phyloP scores from a whole-genome alignment of 2,113 vertebrate species.

The Rhabdomys dilectus region DNA sequence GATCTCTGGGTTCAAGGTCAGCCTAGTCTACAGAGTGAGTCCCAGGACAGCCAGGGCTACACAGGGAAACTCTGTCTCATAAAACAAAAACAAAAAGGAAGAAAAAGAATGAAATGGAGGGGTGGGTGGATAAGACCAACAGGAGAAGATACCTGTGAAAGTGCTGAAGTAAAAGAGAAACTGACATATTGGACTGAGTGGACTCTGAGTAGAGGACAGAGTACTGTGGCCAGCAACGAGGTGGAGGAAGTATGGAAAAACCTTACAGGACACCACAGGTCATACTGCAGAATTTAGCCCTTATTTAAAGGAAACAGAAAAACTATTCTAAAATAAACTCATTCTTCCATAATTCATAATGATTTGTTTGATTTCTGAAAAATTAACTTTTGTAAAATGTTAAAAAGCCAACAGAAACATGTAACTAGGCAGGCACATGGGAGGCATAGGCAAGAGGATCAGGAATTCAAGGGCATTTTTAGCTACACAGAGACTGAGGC shows the following conservation, averaged over 20 bases:
- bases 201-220: background rate
- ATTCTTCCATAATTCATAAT: constrained; percentile 37
- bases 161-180: constrained; percentile 37
- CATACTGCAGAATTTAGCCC: background rate
- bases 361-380: constrained; percentile 44
- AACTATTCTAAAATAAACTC: constrained; percentile 16
- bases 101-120: background rate
- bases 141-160: constrained; percentile 1
- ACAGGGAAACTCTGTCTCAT: too few species aligned
- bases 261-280: background rate
- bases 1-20: too few species aligned
- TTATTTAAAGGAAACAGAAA: constrained; percentile 50
- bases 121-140: background rate
- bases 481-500: background rate
- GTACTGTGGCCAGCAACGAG: background rate
- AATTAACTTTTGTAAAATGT: constrained; percentile 26
- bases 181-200: background rate
- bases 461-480: background rate
- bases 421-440: background rate
- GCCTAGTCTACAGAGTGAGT: too few species aligned
- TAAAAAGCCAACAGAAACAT: background rate
- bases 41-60: too few species aligned
- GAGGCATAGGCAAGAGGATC: background rate
- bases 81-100: too few species aligned
- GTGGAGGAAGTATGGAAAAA: background rate